These are phyloP conservation scores for Trachelipus rathkii DNA, from an alignment of 1,140 invertebrate species.

Conservation along the genomic window DNA sequence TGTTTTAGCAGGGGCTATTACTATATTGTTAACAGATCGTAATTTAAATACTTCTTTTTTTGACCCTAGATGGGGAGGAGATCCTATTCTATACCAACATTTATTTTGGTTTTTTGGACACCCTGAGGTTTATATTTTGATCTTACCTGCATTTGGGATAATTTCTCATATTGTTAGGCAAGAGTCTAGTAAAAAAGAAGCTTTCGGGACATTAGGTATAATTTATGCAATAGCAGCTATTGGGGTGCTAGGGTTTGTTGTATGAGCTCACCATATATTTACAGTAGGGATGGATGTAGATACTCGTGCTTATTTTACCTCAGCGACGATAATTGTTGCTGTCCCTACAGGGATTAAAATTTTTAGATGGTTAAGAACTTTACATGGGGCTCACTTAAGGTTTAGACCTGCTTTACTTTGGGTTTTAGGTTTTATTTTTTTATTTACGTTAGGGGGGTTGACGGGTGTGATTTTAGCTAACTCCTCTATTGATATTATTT, in stretches of 20 bases:
- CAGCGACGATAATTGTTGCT: slow-evolving; percentile 66
- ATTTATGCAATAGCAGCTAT: slow-evolving; percentile 47
- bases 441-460: too few species aligned
- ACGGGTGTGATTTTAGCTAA: slow-evolving; percentile 61
- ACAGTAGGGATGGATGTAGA: slow-evolving; percentile 69
- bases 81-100: slow-evolving; percentile 64
- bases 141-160: slow-evolving; percentile 60
- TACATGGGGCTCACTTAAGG: slow-evolving; percentile 53
- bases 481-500: slow-evolving; percentile 64
- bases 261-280: slow-evolving; percentile 68
- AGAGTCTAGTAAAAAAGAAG: slow-evolving; percentile 57
- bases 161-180: slow-evolving; percentile 62
- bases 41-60: slow-evolving; percentile 57
- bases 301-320: slow-evolving; percentile 68
- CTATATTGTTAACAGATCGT: slow-evolving; percentile 56
- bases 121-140: slow-evolving; percentile 70
- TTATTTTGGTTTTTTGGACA: slow-evolving; percentile 77
- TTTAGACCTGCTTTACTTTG: slow-evolving; percentile 59
- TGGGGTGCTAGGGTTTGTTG: slow-evolving; percentile 62
- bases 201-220: slow-evolving; percentile 60
- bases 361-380: slow-evolving; percentile 55
- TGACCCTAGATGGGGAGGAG: slow-evolving; percentile 53
- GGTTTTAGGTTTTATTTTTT: slow-evolving; percentile 66
- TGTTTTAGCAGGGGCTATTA: too few species aligned
- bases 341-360: slow-evolving; percentile 61